Conservation (phyloP, 1,140 invertebrate genomes). For the Hyles euphorbiae region DNA sequence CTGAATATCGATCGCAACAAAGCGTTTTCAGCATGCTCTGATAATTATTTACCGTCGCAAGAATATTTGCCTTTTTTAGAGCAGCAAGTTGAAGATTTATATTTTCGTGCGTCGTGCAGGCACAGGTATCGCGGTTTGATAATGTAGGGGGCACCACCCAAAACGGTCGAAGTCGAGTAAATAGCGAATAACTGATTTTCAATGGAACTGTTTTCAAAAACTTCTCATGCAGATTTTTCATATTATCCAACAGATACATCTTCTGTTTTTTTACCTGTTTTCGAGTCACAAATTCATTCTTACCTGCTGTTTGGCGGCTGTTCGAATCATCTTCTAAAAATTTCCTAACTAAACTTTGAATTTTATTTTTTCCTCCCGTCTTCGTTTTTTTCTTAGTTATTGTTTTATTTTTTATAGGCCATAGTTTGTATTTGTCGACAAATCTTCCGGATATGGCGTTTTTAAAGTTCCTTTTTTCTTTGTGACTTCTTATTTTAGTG, state of each 20-base stretch:
- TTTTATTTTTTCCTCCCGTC: neutral
- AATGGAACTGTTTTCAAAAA: slow-evolving; percentile 19
- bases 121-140: slow-evolving; percentile 14
- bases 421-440: slow-evolving; percentile 27
- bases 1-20: slow-evolving; percentile 25
- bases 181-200: slow-evolving; percentile 14
- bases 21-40: slow-evolving; percentile 18
- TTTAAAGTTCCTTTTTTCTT: slow-evolving; percentile 26
- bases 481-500: slow-evolving; percentile 17
- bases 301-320: slow-evolving; percentile 19
- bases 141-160: slow-evolving; percentile 16
- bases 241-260: slow-evolving; percentile 17
- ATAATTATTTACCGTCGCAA: slow-evolving; percentile 13
- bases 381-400: slow-evolving; percentile 1
- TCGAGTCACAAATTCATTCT: slow-evolving; percentile 21
- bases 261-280: slow-evolving; percentile 27
- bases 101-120: slow-evolving; percentile 11
- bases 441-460: slow-evolving; percentile 18
- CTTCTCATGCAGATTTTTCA: slow-evolving; percentile 21
- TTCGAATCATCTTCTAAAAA: slow-evolving; percentile 20
- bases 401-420: slow-evolving; percentile 22
- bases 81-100: slow-evolving; percentile 16
- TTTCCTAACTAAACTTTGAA: slow-evolving; percentile 9
- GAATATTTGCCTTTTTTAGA: slow-evolving; percentile 21
- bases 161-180: slow-evolving; percentile 13